These are phyloP conservation scores for Ooceraea biroi DNA, from an alignment of 1,140 invertebrate species.

Conservation along the genomic window DNA sequence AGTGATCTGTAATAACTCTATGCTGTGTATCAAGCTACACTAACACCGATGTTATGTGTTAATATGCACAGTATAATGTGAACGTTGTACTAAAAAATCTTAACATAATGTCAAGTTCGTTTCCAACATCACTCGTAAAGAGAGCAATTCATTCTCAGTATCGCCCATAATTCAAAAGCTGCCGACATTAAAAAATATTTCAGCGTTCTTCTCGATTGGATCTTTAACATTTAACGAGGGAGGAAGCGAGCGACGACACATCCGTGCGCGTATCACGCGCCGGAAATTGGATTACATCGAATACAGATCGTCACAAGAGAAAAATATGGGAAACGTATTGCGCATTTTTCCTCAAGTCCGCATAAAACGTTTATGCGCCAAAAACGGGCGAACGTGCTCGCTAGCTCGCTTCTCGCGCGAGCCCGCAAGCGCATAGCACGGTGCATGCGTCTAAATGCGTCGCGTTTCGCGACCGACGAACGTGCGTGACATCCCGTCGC, in stretches of 20 bases:
- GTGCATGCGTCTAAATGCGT: conserved; percentile 57
- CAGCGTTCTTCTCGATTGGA: background rate
- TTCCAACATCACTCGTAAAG: no score
- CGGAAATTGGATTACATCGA: conserved; percentile 4
- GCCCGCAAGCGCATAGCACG: background rate
- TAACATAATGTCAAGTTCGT: no score
- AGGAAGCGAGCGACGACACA: background rate
- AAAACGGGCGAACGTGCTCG: conserved; percentile 2
- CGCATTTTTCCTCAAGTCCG: background rate
- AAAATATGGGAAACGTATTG: background rate
- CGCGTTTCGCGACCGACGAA: conserved; percentile 57
- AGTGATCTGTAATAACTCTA: no score
- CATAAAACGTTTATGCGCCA: conserved; percentile 19
- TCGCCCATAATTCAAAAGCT: background rate
- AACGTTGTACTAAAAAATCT: no score
- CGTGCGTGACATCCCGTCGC: conserved; percentile 55
- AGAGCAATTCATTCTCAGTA: background rate
- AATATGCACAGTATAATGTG: no score
- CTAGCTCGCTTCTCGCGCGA: no score
- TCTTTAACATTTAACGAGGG: background rate
- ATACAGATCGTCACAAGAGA: background rate
- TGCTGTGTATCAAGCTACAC: no score
- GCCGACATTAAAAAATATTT: background rate
- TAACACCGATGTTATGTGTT: no score
- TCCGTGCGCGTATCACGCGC: background rate